Evolutionary conservation across 2,797 vertebrate genomes (phyloP), one percentile per base, ranked within the genome.

Genomic region (Anguilla marmorata): DNA sequence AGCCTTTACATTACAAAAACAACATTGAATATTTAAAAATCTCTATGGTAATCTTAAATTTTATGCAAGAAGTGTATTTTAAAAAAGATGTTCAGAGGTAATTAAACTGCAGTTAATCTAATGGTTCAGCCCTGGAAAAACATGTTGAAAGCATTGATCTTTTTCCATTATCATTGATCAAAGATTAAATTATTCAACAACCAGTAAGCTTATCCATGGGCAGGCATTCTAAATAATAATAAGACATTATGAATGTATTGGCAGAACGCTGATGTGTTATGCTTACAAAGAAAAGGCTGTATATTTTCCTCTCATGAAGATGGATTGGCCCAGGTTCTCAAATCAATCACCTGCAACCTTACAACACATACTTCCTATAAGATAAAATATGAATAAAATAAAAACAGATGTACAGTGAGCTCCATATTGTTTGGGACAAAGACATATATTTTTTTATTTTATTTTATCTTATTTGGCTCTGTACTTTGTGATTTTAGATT

Each of bases 91-190:
- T 50, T 19, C 24, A 50, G 37, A 24, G 16, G 79, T 9, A 74
- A 33, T 27, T 74, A 33, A 30, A 74, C 69, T 33, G 11, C 11
- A 37, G 27, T 33, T 69, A 74, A 3, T 12, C 30, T 21, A 74
- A 12, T 33, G 14, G 30, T 86, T 76, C 27, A 72, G 11, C 72
- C 72, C 21, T 56, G 86, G 50, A 76, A 69, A 86, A 37, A 48
- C 58, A 30, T 74, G 30, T 79, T 58, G 37, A 54, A 30, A 12
- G 54, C n/a, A 60, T 87, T 60, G 21, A 80, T n/a, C 33, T 9
- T 76, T 85, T 41, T 30, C 66, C 66, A 63, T 19, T 85, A 63
- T 84, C 52, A 30, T 56, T 84, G 83, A 84, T 54, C 33, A 33
- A 2, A 84, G 52, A 56, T 84, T 84, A 84, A 84, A 84, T 33